These are phyloP conservation scores for Protophormia terraenovae DNA, from an alignment of 2,888 invertebrate species.

Conservation along the genomic window DNA sequence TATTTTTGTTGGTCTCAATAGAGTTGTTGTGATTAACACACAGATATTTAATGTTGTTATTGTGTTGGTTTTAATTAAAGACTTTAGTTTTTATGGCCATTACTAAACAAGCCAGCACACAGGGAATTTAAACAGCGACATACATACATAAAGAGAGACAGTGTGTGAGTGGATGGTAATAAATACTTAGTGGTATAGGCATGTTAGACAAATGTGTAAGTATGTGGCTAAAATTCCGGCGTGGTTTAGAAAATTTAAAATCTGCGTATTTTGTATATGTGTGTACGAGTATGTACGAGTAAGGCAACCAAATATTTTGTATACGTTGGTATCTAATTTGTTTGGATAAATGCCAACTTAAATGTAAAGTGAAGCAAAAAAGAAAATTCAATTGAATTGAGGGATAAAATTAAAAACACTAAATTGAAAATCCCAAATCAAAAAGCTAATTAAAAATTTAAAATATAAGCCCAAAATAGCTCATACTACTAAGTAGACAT, in stretches of 20 bases:
- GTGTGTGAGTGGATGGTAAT: neutral
- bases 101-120: constrained; percentile 15
- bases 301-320: neutral
- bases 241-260: constrained; percentile 7
- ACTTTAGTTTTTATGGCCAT: constrained; percentile 31
- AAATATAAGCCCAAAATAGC: neutral
- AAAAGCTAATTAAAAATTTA: constrained; percentile 39
- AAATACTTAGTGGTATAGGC: neutral
- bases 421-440: constrained; percentile 17
- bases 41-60: constrained; percentile 47
- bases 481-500: neutral
- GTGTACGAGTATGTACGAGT: neutral
- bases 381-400: constrained; percentile 21
- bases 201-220: neutral
- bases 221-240: neutral
- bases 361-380: neutral
- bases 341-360: constrained; percentile 17
- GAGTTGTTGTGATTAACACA: constrained; percentile 40
- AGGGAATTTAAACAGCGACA: neutral
- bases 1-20: neutral
- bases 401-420: neutral
- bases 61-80: constrained; percentile 55
- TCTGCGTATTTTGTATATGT: neutral
- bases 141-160: too few relatives aligned
- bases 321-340: constrained; percentile 2